These are phyloP conservation scores for Epicauta chinensis DNA, from an alignment of 1,140 invertebrate genomes.

Conservation along the genomic window DNA sequence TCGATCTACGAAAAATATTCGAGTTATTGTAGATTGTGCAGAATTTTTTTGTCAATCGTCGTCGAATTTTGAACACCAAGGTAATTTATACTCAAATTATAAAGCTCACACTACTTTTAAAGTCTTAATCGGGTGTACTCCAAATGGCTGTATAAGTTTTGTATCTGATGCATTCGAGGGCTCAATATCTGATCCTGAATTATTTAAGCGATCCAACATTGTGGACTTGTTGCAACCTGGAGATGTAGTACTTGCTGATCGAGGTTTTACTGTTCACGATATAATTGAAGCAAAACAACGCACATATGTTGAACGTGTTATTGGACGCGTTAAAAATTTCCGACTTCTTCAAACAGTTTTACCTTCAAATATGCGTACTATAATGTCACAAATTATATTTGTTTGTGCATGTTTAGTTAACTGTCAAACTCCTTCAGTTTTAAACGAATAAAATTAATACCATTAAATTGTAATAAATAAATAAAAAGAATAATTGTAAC, in stretches of 20 bases:
- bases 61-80: constrained; percentile 24
- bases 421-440: too few relatives aligned
- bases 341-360: constrained; percentile 22
- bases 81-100: constrained; percentile 26
- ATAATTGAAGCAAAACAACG: constrained; percentile 21
- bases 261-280: constrained; percentile 22
- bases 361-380: constrained; percentile 14
- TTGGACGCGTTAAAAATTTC: constrained; percentile 25
- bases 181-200: constrained; percentile 19
- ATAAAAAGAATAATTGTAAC: too few relatives aligned
- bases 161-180: constrained; percentile 23
- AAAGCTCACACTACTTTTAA: constrained; percentile 23
- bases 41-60: constrained; percentile 22
- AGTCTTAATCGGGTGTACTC: constrained; percentile 22
- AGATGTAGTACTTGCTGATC: constrained; percentile 24
- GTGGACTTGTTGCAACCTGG: constrained; percentile 17
- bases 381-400: constrained; percentile 23
- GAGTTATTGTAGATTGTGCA: constrained; percentile 20
- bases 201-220: constrained; percentile 20
- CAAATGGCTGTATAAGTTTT: constrained; percentile 22
- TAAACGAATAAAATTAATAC: too few relatives aligned
- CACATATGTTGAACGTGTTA: constrained; percentile 27
- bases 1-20: constrained; percentile 20
- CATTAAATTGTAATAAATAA: too few relatives aligned
- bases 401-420: constrained; percentile 28